phyloP scores from a whole-genome alignment of 1,140 invertebrate genomes.

The Macrobrachium nipponense region DNA sequence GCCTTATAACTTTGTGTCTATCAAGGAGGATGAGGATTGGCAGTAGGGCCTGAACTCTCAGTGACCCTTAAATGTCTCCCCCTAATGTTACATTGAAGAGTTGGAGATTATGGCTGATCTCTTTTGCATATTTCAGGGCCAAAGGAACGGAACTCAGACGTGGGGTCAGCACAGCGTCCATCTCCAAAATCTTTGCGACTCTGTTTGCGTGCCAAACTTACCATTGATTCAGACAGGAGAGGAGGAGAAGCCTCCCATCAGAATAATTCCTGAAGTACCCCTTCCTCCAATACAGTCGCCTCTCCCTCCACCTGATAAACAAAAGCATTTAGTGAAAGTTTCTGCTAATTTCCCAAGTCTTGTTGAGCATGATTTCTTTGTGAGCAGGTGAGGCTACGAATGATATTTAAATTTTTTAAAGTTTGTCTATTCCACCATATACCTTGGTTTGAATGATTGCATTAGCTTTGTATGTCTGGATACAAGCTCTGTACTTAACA shows the following conservation, averaged over 20 bases:
- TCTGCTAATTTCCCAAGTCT: slow-evolving; percentile 38
- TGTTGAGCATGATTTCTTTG: slow-evolving; percentile 37
- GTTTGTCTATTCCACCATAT: neutral
- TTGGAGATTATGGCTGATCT: too few species aligned
- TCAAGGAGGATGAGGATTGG: too few species aligned
- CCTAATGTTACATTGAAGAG: too few species aligned
- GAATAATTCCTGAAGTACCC: slow-evolving; percentile 48
- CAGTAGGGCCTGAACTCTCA: too few species aligned
- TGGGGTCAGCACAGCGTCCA: slow-evolving; percentile 49
- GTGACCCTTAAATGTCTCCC: too few species aligned
- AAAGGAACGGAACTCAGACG: slow-evolving; percentile 18
- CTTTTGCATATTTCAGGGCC: slow-evolving; percentile 16
- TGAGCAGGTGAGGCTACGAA: slow-evolving; percentile 19
- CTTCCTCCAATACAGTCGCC: slow-evolving; percentile 28
- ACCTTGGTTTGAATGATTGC: neutral
- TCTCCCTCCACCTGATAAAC: slow-evolving; percentile 30
- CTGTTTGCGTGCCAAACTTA: slow-evolving; percentile 14
- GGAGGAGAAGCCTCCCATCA: slow-evolving; percentile 47
- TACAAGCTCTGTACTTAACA: too few species aligned
- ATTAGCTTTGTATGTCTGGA: too few species aligned
- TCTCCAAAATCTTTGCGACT: slow-evolving; percentile 25
- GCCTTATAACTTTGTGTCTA: too few species aligned
- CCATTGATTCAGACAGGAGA: slow-evolving; percentile 30
- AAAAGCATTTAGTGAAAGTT: slow-evolving; percentile 42
- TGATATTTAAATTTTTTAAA: neutral